Evolutionary conservation across 2,113 vertebrate genomes (phyloP).

Genomic region (Brachyhypopomus occidentalis): DNA sequence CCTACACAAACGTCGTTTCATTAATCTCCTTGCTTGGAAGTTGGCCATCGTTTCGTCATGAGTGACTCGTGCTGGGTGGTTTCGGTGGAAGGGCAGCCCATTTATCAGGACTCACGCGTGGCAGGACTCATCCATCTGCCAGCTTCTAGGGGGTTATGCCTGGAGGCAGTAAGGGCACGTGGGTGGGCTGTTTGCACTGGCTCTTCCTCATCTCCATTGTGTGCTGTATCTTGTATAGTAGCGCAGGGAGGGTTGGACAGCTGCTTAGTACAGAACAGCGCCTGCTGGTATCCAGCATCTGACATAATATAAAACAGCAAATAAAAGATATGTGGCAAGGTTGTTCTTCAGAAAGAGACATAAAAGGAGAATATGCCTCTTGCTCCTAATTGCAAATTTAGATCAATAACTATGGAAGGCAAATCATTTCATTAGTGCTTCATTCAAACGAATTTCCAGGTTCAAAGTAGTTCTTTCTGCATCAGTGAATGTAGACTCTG

Average conservation of each 20-base stretch:
- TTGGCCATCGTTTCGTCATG: conserved; percentile 31
- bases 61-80: conserved; percentile 17
- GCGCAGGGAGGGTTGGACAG: neutral
- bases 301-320: too few species aligned
- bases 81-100: neutral
- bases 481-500: neutral
- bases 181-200: neutral
- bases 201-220: neutral
- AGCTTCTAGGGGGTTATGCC: conserved; percentile 1
- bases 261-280: neutral
- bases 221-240: neutral
- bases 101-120: conserved; percentile 33
- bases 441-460: too few species aligned
- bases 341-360: too few species aligned
- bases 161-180: conserved; percentile 9
- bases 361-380: too few species aligned
- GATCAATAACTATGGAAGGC: too few species aligned
- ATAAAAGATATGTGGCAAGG: too few species aligned
- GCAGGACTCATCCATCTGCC: conserved; percentile 15
- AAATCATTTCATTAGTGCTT: too few species aligned
- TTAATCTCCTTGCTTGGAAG: conserved; percentile 32
- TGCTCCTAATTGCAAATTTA: too few species aligned
- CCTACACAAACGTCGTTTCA: conserved; percentile 22
- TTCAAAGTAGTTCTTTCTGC: neutral
- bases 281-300: too few species aligned